phyloP scores from a whole-genome alignment of 2,888 invertebrate species.

The Dolomedes plantarius region DNA sequence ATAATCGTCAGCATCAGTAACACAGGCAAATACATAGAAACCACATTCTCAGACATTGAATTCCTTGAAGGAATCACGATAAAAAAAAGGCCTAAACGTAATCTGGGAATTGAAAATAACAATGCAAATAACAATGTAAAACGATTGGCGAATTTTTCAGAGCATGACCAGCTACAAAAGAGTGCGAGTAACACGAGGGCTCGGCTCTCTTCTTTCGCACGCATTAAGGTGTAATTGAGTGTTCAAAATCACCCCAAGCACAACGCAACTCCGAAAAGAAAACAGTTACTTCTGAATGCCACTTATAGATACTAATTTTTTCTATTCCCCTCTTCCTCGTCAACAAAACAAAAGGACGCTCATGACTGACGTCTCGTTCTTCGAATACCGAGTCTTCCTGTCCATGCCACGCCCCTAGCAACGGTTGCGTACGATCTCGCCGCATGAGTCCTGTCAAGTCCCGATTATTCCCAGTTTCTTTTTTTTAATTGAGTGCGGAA shows the following conservation, averaged over 20 bases:
- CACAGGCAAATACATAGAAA: too few relatives aligned
- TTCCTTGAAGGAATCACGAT: too few relatives aligned
- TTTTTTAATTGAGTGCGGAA: slow-evolving; percentile 5
- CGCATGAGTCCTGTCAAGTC: too few relatives aligned
- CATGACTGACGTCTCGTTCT: neutral
- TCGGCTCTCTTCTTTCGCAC: neutral
- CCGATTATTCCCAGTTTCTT: neutral
- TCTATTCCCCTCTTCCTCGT: neutral
- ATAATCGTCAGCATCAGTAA: too few relatives aligned
- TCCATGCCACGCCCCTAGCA: neutral
- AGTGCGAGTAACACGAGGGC: neutral
- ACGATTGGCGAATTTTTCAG: neutral
- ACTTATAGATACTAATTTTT: neutral
- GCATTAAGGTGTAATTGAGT: neutral
- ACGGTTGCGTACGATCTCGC: neutral
- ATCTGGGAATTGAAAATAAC: neutral
- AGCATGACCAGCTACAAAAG: neutral
- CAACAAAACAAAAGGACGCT: neutral
- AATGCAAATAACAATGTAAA: neutral
- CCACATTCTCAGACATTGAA: too few relatives aligned
- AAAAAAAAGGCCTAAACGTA: too few relatives aligned
- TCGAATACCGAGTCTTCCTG: neutral
- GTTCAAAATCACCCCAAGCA: neutral
- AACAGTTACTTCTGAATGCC: neutral
- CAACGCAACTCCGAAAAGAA: neutral